Base-by-base conservation (phyloP, 2,888 invertebrate genomes). In the Sphaeridia pumilis region DNA sequence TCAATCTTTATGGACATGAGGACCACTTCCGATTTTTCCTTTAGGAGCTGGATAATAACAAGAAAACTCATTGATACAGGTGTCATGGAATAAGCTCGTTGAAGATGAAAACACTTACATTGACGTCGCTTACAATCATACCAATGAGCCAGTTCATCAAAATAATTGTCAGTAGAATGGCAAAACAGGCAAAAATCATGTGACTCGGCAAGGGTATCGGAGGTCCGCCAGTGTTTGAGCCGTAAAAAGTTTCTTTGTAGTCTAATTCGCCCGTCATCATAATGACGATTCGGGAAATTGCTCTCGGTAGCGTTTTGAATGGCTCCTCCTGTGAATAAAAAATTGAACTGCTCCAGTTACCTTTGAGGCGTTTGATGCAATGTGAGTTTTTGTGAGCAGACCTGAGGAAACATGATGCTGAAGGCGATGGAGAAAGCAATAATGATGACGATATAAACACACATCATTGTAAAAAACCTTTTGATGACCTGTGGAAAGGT, bases 11-110 rank as follows among this genome's bases (percentile, higher is more conserved):
- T 46, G 2, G 38, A 31, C 12, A 45, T 21, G 7, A 52, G 46
- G 22, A 52, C 38, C 1, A 52, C 52, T 41, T 52, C 52, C 1
- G 46, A 46, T 41, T 52, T 52, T 1, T 41, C 52, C 17, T 38
- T 26, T 20, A 52, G 31, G 4, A 28, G 27, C 46, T 52, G 24
- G n/a, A n/a, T n/a, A n/a, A n/a, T n/a, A n/a, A n/a, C n/a, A n/a
- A n/a, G n/a, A n/a, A n/a, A n/a, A n/a, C n/a, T n/a, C n/a, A n/a
- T n/a, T n/a, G n/a, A n/a, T n/a, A n/a, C n/a, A n/a, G n/a, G n/a
- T n/a, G n/a, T n/a, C n/a, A n/a, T n/a, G n/a, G n/a, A 38, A 38
- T 38, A 14, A n/a, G 5, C 5, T 7, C 7, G 41, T 17, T 12
- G 41, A n/a, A 20, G 7, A 7, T 38, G 5, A 20, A 12, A 7